A percentile compares a stretch with the other conserved stretches of the same genome.
These are phyloP conservation scores for Noctuana brunneofusca DNA, from an alignment of 2,888 invertebrate genomes.

Conservation along the genomic window DNA sequence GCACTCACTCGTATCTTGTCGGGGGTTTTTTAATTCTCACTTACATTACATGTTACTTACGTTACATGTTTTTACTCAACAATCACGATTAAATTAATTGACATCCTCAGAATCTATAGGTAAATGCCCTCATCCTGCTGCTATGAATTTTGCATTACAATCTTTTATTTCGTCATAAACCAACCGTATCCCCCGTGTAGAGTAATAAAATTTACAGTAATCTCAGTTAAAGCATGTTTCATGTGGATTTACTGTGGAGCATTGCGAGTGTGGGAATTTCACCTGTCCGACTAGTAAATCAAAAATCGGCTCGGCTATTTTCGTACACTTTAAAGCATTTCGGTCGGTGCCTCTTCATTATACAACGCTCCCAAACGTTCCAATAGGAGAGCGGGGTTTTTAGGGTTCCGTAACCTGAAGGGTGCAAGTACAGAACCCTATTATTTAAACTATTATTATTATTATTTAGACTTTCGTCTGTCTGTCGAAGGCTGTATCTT, in stretches of 20 bases:
- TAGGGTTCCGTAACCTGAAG: constrained; percentile 1
- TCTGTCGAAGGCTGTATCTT: background rate
- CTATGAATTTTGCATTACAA: background rate
- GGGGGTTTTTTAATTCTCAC: too few species aligned
- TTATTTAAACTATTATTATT: background rate
- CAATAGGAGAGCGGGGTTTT: constrained; percentile 6
- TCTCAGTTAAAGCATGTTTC: background rate
- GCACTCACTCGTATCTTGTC: too few species aligned
- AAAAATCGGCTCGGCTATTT: constrained; percentile 29
- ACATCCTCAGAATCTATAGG: too few species aligned
- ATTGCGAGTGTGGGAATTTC: constrained; percentile 17
- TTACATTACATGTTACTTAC: too few species aligned
- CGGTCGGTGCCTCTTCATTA: constrained; percentile 27
- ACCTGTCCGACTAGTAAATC: constrained; percentile 29
- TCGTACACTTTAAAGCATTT: constrained; percentile 27
- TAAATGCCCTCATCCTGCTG: background rate
- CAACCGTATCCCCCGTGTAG: background rate
- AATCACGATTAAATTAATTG: background rate
- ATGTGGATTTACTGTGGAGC: background rate
- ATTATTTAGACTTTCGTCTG: background rate
- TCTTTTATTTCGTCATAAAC: constrained; percentile 1
- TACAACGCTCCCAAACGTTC: constrained; percentile 21
- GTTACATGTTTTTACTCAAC: too few species aligned
- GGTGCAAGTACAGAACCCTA: background rate
- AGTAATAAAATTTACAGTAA: constrained; percentile 3